phyloP scores from a whole-genome alignment of 2,113 vertebrate species.

The Corythaixoides concolor region DNA sequence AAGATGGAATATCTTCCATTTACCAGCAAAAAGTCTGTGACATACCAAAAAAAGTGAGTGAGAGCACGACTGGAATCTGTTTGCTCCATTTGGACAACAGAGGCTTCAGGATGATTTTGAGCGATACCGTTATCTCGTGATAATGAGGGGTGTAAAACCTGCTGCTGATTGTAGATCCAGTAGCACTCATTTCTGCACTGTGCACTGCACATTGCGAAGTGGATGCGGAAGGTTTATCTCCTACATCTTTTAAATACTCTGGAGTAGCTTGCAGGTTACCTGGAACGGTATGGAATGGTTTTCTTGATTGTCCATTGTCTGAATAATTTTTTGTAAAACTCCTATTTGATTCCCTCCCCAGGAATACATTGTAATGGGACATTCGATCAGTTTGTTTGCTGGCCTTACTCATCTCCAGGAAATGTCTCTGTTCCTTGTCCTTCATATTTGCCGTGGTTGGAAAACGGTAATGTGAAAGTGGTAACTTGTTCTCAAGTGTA shows the following conservation, averaged over 20 bases:
- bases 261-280: not conserved
- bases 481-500: not conserved
- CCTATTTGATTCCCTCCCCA: constrained; percentile 46
- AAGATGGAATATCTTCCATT: not conserved
- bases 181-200: not conserved
- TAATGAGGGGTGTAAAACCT: not conserved
- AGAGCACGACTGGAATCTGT: not conserved
- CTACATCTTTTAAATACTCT: not conserved
- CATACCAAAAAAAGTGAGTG: not conserved
- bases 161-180: not conserved
- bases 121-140: not conserved
- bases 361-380: constrained; percentile 87
- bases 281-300: not conserved
- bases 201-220: not conserved
- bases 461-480: constrained; percentile 75
- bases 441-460: constrained; percentile 86
- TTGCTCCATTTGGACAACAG: not conserved
- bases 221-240: not conserved
- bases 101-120: not conserved
- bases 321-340: not conserved
- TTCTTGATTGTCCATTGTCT: not conserved
- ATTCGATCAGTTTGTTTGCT: constrained; percentile 88
- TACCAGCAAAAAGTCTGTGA: not conserved
- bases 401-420: constrained; percentile 90
- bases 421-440: constrained; percentile 92